Evolutionary conservation across 2,113 vertebrate species (phyloP), one percentile per base, ranked within the genome.

Genomic region (Peromyscus maniculatus): DNA sequence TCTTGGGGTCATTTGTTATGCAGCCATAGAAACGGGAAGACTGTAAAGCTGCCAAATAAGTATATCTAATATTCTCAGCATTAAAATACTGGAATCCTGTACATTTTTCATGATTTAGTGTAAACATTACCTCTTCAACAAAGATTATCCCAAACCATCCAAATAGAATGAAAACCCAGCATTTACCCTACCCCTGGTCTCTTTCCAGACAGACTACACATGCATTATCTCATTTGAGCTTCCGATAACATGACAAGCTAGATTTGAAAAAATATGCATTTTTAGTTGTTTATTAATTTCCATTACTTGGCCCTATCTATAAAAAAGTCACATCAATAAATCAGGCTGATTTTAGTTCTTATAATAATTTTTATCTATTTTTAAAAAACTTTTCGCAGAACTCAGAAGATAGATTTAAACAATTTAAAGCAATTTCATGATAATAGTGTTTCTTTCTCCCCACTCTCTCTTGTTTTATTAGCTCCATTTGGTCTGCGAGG

Each of bases 391-490:
- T 95, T 97, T 89, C 74, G 36, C 78, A 84, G 93, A 79, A 96
- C 91, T 97, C 91, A 1, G 94, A 97, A 97, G 97, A 97, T 95
- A 75, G 87, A 97, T 98, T 94, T 94, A 95, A 97, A 97, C 94
- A 96, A 97, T 97, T 97, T 95, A 84, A 96, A 96, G 97, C 96
- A 97, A 97, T 97, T 98, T 97, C 69, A 91, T 88, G 94, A 95
- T 95, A 96, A 96, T 62, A 21, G 94, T 80, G 97, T 87, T 79
- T 91, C 95, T 77, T 77, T 88, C 87, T 95, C 83, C 72, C 84
- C 12, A 87, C 93, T 91, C 39, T 43, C 62, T n/a, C 62, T 80
- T 15, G 74, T 96, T 96, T 97, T 95, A 97, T 97, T 94, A 97
- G 90, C 91, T 97, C 89, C 89, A 80, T 97, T 93, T 97, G 33